These are phyloP conservation scores for Spatulosminthurus flaviceps DNA, from an alignment of 2,888 invertebrate genomes.

Conservation along the genomic window DNA sequence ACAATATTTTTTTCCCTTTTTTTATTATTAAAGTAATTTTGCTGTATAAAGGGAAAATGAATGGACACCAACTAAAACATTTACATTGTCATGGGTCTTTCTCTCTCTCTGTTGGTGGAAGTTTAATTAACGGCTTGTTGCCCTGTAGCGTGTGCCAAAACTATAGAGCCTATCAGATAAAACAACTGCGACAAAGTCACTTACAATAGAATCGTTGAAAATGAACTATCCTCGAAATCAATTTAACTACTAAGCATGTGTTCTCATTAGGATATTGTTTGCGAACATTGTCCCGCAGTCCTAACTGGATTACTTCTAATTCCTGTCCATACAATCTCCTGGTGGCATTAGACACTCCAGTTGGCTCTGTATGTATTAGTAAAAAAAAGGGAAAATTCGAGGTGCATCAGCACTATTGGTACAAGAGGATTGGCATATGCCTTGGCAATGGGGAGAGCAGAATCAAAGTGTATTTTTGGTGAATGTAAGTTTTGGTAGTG, in stretches of 20 bases:
- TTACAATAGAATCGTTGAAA: constrained; percentile 3
- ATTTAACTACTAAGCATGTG: background rate
- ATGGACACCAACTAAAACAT: constrained; percentile 4
- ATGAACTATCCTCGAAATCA: constrained; percentile 15
- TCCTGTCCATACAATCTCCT: background rate
- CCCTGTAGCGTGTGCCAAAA: constrained; percentile 12
- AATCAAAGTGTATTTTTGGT: no score
- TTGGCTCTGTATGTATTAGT: no score
- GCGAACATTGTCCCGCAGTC: background rate
- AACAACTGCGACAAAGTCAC: constrained; percentile 1
- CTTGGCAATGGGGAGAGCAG: no score
- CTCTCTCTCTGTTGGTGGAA: background rate
- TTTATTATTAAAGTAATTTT: no score
- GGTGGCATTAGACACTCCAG: background rate
- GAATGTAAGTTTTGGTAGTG: no score
- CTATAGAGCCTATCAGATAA: constrained; percentile 12
- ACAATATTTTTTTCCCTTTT: background rate
- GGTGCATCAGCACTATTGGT: no score
- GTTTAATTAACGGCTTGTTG: background rate
- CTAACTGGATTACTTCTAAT: background rate
- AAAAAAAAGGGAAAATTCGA: no score
- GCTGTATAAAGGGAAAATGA: no score
- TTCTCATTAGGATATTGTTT: background rate
- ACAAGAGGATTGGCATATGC: no score
- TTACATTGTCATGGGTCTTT: background rate